Evolutionary conservation across 1,140 invertebrate species (phyloP), one percentile per base, ranked within the genome.

Genomic region (Heliconius himera): DNA sequence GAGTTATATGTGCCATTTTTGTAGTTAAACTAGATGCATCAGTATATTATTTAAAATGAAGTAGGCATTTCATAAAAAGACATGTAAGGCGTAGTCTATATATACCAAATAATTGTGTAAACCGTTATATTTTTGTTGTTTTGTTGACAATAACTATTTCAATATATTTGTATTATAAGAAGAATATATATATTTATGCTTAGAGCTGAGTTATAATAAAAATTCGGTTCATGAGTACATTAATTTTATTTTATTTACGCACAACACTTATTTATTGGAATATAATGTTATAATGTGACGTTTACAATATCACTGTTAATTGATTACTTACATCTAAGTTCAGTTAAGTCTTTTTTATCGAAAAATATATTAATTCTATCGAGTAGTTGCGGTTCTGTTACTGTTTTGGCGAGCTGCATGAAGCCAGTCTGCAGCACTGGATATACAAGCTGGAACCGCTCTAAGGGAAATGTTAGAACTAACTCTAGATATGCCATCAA

Each of bases 401-500:
- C 93, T 13, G 91, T 93, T 88, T 95, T 95, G 49, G 95, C 91
- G 54, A 96, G 90, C 82, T 95, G 93, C n/a, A 95, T 84, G 76
- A 95, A 95, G 3, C 95, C 95, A 70, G 91, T 87, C 82, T 95
- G 95, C 6, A 96, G 84, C 3, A 96, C 94, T 13, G 94, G 91
- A 29, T 94, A 93, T 22, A 96, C 89, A 33, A 95, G 91, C 56
- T 95, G 93, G 77, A 96, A 95, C 76, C 95, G 93, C 54, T 95
- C 94, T 70, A 95, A 83, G 3, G 95, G 94, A 84, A 96, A 95
- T 46, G 95, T 95, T 71, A 95, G 88, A 29, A 96, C 90, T 51
- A 96, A 83, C 82, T 96, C 95, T 80, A 96, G 88, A 88, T 95
- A 96, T 76, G 95, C 95, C 90, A 95, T 95, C 80, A 96, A 90